These are phyloP conservation scores for Scomber colias DNA, from an alignment of 2,113 vertebrate genomes.

Conservation along the genomic window DNA sequence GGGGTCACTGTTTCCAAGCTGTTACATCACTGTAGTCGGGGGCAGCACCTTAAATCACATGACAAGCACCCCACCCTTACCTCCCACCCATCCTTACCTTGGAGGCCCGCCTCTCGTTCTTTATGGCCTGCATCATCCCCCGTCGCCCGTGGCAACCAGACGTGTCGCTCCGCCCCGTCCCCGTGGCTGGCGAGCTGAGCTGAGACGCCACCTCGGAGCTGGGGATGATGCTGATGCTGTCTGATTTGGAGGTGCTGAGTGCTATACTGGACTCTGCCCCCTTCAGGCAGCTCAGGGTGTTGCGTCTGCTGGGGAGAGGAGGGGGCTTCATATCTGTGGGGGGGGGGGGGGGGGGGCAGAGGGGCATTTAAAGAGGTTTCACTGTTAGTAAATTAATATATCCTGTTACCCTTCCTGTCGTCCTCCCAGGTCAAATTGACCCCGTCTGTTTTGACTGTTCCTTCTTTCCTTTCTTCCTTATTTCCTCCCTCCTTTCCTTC, in stretches of 20 bases:
- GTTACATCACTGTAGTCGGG: too few species aligned
- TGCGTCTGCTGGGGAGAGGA: slow-evolving; percentile 83
- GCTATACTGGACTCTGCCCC: slow-evolving; percentile 77
- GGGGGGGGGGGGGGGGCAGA: slow-evolving; percentile 11
- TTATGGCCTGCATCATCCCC: slow-evolving; percentile 99
- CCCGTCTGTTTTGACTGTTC: too few species aligned
- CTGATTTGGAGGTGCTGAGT: slow-evolving; percentile 64
- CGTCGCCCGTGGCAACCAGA: slow-evolving; percentile 86
- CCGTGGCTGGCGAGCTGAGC: slow-evolving; percentile 87
- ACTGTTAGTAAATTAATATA: too few species aligned
- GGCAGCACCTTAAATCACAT: not conserved
- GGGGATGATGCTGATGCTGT: slow-evolving; percentile 88
- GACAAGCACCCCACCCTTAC: not conserved
- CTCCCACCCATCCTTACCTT: slow-evolving; percentile 76
- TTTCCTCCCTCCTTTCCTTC: too few species aligned
- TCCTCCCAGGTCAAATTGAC: too few species aligned
- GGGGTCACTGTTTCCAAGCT: too few species aligned
- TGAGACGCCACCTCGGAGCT: slow-evolving; percentile 87
- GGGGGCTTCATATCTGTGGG: slow-evolving; percentile 83
- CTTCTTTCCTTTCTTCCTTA: too few species aligned
- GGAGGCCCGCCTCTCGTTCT: slow-evolving; percentile 95
- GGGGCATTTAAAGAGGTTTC: not conserved
- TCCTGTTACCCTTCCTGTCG: too few species aligned
- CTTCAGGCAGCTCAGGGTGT: slow-evolving; percentile 88
- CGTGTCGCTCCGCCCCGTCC: slow-evolving; percentile 77